These are phyloP conservation scores for Symphodus melops DNA, from an alignment of 2,113 vertebrate genomes.

Conservation along the genomic window DNA sequence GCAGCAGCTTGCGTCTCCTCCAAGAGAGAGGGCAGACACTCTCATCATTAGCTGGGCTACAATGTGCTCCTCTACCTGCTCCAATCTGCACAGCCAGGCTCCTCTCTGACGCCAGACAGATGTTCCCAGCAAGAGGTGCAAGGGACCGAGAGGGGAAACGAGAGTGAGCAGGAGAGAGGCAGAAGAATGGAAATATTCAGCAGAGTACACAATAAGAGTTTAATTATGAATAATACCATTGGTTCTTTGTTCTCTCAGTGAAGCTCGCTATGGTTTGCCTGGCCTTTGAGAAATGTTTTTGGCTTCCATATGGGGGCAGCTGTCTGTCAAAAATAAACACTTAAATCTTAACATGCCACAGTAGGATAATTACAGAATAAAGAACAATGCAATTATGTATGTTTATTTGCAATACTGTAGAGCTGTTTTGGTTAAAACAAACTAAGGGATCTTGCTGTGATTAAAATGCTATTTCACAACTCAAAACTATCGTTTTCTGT, in stretches of 20 bases:
- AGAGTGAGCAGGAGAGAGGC: constrained; percentile 64
- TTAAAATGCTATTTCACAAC: constrained; percentile 31
- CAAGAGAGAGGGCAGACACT: constrained; percentile 85
- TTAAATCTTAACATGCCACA: constrained; percentile 72
- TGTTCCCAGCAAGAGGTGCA: constrained; percentile 83
- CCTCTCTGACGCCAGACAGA: constrained; percentile 84
- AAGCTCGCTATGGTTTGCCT: constrained; percentile 71
- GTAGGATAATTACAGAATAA: constrained; percentile 72
- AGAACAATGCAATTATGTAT: constrained; percentile 75
- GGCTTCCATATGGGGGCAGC: constrained; percentile 81
- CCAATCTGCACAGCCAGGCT: constrained; percentile 83
- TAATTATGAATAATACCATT: constrained; percentile 83
- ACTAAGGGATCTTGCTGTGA: constrained; percentile 41
- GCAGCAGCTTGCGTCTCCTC: constrained; percentile 81
- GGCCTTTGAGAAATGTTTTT: constrained; percentile 80
- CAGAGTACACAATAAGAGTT: constrained; percentile 79
- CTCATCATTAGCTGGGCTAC: constrained; percentile 86
- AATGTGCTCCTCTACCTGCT: constrained; percentile 84
- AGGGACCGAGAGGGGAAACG: constrained; percentile 71
- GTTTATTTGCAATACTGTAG: constrained; percentile 68
- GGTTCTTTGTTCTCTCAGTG: constrained; percentile 78
- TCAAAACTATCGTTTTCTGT: constrained; percentile 25
- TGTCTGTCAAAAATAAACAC: constrained; percentile 81
- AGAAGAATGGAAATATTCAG: constrained; percentile 82
- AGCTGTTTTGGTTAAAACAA: constrained; percentile 66